Evolutionary conservation across 2,888 invertebrate species (phyloP).

Genomic region (Tanytarsus gracilentus): DNA sequence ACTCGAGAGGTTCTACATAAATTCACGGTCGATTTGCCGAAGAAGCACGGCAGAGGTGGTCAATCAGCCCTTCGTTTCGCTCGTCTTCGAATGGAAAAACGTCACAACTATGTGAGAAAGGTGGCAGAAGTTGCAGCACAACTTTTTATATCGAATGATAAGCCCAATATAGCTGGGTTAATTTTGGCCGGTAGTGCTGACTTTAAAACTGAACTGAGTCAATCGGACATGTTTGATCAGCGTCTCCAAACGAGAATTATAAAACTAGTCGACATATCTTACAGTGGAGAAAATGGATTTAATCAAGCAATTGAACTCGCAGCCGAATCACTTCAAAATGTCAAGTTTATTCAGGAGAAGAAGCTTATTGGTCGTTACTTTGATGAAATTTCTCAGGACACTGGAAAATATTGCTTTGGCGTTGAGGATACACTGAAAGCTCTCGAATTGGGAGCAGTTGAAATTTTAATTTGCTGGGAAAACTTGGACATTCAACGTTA

Average conservation of each 20-base stretch:
- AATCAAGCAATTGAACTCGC: conserved; percentile 99
- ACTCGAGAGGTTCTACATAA: conserved; percentile 44
- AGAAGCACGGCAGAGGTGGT: conserved; percentile 99
- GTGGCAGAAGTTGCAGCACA: conserved; percentile 96
- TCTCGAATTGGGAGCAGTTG: conserved; percentile 94
- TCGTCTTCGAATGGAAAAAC: conserved; percentile 97
- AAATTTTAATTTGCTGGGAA: conserved; percentile 99
- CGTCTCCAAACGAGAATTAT: conserved; percentile 96
- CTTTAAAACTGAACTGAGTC: conserved; percentile 98
- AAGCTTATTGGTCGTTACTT: conserved; percentile 90
- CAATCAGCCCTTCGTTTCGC: conserved; percentile 99
- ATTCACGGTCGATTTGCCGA: conserved; percentile 83
- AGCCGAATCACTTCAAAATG: conserved; percentile 95
- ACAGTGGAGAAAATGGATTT: conserved; percentile 99
- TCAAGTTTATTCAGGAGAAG: conserved; percentile 99
- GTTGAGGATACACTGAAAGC: conserved; percentile 96
- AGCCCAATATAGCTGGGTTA: conserved; percentile 93
- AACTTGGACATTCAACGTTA: conserved; percentile 98
- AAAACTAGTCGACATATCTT: conserved; percentile 97
- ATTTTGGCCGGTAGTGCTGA: conserved; percentile 99
- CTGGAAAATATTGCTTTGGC: conserved; percentile 98
- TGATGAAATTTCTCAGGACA: conserved; percentile 77
- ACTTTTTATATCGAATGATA: conserved; percentile 94
- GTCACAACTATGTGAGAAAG: conserved; percentile 98
- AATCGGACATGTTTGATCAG: conserved; percentile 99